These are phyloP conservation scores for Ibycter americanus DNA, from an alignment of 2,797 vertebrate genomes.

Conservation along the genomic window DNA sequence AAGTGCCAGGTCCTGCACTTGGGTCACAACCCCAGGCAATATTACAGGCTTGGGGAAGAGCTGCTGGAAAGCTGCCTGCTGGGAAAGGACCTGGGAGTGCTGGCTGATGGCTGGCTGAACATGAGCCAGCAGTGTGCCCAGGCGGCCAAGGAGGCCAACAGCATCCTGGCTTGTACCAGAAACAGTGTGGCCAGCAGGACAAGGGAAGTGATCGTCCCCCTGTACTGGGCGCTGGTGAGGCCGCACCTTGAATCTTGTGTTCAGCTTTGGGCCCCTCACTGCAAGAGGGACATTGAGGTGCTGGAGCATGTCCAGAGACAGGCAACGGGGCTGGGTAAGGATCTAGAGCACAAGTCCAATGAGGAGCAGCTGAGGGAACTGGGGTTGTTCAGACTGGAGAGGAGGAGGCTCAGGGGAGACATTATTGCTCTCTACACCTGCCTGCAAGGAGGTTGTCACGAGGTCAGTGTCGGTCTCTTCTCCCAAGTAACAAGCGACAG, in stretches of 20 bases:
- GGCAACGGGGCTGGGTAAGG: not conserved
- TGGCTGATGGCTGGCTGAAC: fast-evolving
- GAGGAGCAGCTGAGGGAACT: not conserved
- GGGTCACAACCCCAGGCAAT: not conserved
- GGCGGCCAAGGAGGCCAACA: not conserved
- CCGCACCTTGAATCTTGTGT: fast-evolving
- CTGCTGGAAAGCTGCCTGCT: too few relatives aligned
- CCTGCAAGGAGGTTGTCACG: fast-evolving
- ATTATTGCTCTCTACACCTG: not conserved
- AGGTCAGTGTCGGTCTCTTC: not conserved
- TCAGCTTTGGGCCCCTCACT: not conserved
- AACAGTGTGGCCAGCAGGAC: not conserved
- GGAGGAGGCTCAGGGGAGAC: not conserved
- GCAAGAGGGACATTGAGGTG: not conserved
- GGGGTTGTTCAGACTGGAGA: not conserved
- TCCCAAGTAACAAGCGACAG: not conserved
- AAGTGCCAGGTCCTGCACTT: not conserved
- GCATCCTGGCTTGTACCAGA: not conserved
- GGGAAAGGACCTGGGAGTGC: fast-evolving
- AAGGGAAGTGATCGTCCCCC: not conserved
- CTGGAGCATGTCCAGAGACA: fast-evolving
- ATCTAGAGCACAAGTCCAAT: not conserved
- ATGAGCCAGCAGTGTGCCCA: fast-evolving
- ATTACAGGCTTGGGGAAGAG: not conserved
- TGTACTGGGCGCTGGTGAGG: fast-evolving